Conservation (phyloP, 2,113 vertebrate species). For the Ramphastos sulfuratus region DNA sequence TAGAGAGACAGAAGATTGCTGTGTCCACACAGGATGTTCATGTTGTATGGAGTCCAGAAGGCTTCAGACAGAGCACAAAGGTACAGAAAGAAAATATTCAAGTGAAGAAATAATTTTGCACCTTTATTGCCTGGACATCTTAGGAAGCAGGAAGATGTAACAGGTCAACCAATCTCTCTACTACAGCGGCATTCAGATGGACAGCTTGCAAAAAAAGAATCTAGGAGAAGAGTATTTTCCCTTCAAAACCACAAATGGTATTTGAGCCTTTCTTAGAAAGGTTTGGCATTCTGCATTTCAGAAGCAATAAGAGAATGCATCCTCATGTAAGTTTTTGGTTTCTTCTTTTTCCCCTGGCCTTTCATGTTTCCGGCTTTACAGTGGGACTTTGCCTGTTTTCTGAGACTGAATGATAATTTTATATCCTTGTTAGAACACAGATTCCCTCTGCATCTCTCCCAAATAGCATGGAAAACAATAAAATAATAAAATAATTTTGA, state of each 20-base stretch:
- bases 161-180: not conserved
- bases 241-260: not conserved
- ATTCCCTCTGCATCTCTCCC: not conserved
- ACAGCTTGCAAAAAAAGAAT: not conserved
- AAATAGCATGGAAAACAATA: not conserved
- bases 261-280: not conserved
- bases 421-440: not conserved
- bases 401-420: not conserved
- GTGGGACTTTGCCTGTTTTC: not conserved
- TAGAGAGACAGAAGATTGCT: not conserved
- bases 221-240: not conserved
- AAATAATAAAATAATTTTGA: not conserved
- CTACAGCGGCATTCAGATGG: not conserved
- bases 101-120: not conserved
- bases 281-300: not conserved
- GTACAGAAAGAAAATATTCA: not conserved
- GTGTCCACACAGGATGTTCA: not conserved
- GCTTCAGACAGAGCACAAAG: not conserved
- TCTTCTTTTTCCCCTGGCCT: fast-evolving
- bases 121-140: not conserved
- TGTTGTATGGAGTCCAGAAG: not conserved
- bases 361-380: not conserved
- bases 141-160: not conserved
- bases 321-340: not conserved
- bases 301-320: not conserved